These are phyloP conservation scores for Scytalopus superciliaris DNA, from an alignment of 2,113 vertebrate genomes.

Conservation along the genomic window DNA sequence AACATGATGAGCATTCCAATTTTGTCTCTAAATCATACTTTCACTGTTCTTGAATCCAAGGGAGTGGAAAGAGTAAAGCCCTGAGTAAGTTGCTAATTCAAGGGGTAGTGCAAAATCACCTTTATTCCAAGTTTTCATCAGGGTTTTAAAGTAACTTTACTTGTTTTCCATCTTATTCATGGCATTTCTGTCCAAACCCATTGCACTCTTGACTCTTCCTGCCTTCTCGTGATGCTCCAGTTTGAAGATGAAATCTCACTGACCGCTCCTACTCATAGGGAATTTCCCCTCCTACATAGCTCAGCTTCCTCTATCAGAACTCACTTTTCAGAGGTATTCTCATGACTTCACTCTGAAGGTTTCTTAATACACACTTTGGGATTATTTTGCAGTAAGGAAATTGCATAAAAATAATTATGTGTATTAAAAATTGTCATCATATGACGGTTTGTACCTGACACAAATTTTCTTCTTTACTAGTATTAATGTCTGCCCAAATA, in stretches of 20 bases:
- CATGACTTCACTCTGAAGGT: neutral
- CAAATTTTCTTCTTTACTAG: neutral
- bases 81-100: neutral
- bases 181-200: neutral
- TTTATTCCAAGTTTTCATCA: neutral
- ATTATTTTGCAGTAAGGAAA: neutral
- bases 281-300: neutral
- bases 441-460: neutral
- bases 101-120: neutral
- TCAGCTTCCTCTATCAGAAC: neutral
- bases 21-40: neutral
- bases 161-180: neutral
- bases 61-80: neutral
- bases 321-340: neutral
- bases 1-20: neutral
- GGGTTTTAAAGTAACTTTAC: neutral
- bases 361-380: neutral
- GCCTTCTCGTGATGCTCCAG: neutral
- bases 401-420: neutral
- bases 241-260: neutral
- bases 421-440: neutral
- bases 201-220: neutral
- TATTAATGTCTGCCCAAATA: neutral
- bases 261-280: neutral
- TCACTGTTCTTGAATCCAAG: neutral